These are phyloP conservation scores for Acromyrmex echinatior DNA, from an alignment of 1,140 invertebrate genomes.

Conservation along the genomic window DNA sequence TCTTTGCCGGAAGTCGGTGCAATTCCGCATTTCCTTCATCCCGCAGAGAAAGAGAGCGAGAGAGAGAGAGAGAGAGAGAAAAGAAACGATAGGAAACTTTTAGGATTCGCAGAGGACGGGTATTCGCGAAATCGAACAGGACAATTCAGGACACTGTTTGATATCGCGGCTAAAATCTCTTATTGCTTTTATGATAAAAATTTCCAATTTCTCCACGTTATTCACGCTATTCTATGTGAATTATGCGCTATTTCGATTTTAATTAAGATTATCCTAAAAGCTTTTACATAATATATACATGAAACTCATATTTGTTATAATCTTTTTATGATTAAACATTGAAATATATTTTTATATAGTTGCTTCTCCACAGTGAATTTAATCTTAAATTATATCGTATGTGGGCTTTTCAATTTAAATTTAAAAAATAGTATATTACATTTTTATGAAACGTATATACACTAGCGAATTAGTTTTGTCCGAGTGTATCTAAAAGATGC, in stretches of 20 bases:
- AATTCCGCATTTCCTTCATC: constrained; percentile 2
- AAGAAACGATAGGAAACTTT: constrained; percentile 50
- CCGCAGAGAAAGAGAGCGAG: background rate
- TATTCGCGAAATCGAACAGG: constrained; percentile 43
- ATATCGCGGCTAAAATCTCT: constrained; percentile 42
- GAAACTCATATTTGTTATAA: background rate
- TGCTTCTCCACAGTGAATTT: background rate
- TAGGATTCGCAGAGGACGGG: constrained; percentile 1
- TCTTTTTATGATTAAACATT: background rate
- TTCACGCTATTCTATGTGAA: background rate
- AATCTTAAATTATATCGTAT: background rate
- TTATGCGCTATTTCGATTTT: constrained; percentile 3
- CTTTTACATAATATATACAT: background rate
- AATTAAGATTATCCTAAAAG: background rate
- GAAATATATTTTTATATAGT: background rate
- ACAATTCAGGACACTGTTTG: constrained; percentile 7
- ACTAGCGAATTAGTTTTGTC: background rate
- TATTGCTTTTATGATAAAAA: constrained; percentile 12
- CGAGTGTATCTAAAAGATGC: constrained; percentile 26
- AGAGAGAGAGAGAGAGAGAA: background rate
- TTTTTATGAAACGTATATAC: background rate
- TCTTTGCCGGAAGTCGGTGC: constrained; percentile 45
- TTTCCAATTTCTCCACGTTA: background rate
- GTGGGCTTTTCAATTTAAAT: background rate
- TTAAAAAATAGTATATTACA: background rate